These are phyloP conservation scores for Aplidium turbinatum DNA, from an alignment of 23 tunicate species.

Conservation along the genomic window DNA sequence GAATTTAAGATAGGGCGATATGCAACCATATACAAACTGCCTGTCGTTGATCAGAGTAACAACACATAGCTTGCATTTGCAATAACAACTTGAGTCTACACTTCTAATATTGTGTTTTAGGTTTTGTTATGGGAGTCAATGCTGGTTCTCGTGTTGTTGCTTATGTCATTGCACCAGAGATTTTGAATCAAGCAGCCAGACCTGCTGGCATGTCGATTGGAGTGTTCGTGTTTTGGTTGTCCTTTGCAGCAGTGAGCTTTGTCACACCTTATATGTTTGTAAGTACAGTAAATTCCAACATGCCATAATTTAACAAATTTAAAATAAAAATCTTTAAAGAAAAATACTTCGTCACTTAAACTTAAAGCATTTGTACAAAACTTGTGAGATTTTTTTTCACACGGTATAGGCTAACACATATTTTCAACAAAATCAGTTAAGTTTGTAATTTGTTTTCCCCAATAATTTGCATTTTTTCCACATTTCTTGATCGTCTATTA, in stretches of 20 bases:
- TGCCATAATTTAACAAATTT: too few relatives aligned
- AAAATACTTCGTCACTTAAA: background rate
- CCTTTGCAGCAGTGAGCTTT: conserved; percentile 35
- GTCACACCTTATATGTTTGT: conserved; percentile 67
- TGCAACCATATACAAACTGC: too few relatives aligned
- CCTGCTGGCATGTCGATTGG: conserved; percentile 57
- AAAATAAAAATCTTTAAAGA: too few relatives aligned
- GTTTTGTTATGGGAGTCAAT: conserved; percentile 29
- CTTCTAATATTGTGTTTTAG: conserved; percentile 9
- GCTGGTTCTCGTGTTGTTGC: conserved; percentile 47
- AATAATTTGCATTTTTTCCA: background rate
- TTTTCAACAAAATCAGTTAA: too few relatives aligned
- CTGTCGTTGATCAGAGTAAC: too few relatives aligned
- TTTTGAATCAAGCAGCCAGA: conserved; percentile 56
- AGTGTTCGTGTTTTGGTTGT: conserved; percentile 35
- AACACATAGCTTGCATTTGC: too few relatives aligned
- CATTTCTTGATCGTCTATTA: too few relatives aligned
- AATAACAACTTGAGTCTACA: background rate
- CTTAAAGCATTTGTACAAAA: background rate
- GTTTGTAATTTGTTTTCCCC: too few relatives aligned
- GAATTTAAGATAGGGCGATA: too few relatives aligned
- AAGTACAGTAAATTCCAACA: conserved; percentile 19
- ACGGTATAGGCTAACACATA: background rate
- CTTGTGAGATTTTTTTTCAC: background rate
- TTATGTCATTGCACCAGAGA: conserved; percentile 35